These are phyloP conservation scores for Anseranas semipalmata DNA, from an alignment of 2,113 vertebrate species.

Conservation along the genomic window DNA sequence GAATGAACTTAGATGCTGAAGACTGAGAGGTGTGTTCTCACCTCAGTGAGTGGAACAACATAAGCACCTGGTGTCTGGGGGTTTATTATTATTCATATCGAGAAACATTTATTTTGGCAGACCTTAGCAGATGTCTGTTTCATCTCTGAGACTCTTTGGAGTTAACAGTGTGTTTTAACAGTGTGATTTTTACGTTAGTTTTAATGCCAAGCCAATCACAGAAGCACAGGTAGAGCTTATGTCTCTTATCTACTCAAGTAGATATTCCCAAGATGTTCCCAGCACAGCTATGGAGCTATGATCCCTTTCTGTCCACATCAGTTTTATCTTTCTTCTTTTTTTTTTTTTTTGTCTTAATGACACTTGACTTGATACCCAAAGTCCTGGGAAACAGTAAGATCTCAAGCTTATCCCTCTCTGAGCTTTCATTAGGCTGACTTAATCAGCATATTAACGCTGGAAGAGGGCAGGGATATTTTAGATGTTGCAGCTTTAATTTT, in stretches of 20 bases:
- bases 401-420: background rate
- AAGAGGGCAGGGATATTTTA: background rate
- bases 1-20: background rate
- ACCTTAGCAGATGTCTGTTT: background rate
- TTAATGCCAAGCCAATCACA: background rate
- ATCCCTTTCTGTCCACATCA: background rate
- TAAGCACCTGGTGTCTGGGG: background rate
- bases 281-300: background rate
- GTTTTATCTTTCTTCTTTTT: background rate
- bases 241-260: background rate
- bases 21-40: background rate
- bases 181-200: background rate
- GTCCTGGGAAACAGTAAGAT: background rate
- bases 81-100: background rate
- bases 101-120: background rate
- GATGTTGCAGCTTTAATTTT: background rate
- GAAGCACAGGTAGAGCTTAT: background rate
- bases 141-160: background rate
- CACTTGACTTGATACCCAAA: background rate
- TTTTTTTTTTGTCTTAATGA: background rate
- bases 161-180: background rate
- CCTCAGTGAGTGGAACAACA: background rate
- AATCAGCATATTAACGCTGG: background rate
- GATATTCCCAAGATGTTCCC: background rate
- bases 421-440: background rate